phyloP scores from a whole-genome alignment of 2,888 invertebrate genomes.

The Acanthosoma haemorrhoidale region DNA sequence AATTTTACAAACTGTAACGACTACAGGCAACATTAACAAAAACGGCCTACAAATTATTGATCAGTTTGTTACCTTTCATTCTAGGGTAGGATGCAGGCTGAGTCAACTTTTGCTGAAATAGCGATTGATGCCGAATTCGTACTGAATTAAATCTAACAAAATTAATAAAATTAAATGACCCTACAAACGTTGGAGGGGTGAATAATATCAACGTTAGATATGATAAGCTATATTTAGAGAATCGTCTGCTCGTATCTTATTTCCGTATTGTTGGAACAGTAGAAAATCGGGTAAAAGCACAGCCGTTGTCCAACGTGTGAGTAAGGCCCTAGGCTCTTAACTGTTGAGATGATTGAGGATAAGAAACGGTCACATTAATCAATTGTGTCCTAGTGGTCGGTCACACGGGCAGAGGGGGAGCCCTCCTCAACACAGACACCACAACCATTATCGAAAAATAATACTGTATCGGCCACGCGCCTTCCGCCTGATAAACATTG shows the following conservation, averaged over 20 bases:
- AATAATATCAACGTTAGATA: conserved; percentile 16
- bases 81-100: neutral
- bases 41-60: neutral
- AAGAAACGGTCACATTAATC: conserved; percentile 23
- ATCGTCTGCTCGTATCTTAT: conserved; percentile 10
- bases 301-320: neutral
- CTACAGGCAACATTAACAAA: too few relatives aligned
- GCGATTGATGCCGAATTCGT: neutral
- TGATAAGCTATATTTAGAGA: conserved; percentile 24
- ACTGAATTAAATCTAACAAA: neutral
- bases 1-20: too few relatives aligned
- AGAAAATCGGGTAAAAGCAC: conserved; percentile 12
- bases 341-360: conserved; percentile 22
- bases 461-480: neutral
- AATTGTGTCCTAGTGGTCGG: neutral
- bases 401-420: neutral
- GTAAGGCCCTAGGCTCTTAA: conserved; percentile 7
- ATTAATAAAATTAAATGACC: neutral
- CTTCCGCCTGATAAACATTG: conserved; percentile 5
- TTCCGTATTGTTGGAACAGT: conserved; percentile 13
- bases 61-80: conserved; percentile 11
- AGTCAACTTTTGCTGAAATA: neutral
- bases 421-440: neutral
- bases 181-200: conserved; percentile 1
- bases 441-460: neutral